Percentiles rank a stretch among this genome's conserved stretches.
Evolutionary conservation across 2,113 vertebrate genomes (phyloP).

Genomic region (Nothobranchius furzeri): DNA sequence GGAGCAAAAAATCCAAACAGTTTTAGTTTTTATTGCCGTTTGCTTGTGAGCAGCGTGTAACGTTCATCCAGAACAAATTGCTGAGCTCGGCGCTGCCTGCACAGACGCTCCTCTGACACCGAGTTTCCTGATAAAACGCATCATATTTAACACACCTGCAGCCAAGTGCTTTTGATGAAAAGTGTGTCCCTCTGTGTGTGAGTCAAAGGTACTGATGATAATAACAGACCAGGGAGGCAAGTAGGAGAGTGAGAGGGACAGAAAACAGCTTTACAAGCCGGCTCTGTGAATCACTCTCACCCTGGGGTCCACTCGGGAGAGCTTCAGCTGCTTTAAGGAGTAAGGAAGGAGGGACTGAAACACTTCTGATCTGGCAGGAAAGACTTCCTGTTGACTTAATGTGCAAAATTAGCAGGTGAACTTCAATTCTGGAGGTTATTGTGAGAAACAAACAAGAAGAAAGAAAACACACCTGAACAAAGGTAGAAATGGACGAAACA

Average conservation of each 20-base stretch:
- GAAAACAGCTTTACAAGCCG: conserved; percentile 46
- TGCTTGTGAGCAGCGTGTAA: no score
- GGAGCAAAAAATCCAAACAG: no score
- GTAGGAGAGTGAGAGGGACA: conserved; percentile 27
- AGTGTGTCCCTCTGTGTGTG: conserved; percentile 12
- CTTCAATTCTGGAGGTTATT: background rate
- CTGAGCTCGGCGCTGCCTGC: no score
- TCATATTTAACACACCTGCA: background rate
- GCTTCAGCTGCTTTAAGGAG: conserved; percentile 46
- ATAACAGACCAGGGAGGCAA: conserved; percentile 52
- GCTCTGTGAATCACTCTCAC: conserved; percentile 60
- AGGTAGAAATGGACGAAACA: no score
- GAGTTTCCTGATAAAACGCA: conserved; percentile 6
- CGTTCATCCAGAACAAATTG: no score
- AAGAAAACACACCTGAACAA: no score
- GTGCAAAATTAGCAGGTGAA: background rate
- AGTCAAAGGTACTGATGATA: conserved; percentile 54
- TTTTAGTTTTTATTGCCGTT: no score
- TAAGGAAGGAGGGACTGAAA: conserved; percentile 2
- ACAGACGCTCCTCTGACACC: no score
- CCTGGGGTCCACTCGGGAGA: conserved; percentile 46
- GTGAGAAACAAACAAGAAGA: no score
- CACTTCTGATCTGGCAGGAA: no score
- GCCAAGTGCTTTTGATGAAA: conserved; percentile 25
- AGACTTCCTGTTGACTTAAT: conserved; percentile 19